Evolutionary conservation across 92 coral and sea anemone genomes (phyloP).

Genomic region (Umimayanthus kanabou): DNA sequence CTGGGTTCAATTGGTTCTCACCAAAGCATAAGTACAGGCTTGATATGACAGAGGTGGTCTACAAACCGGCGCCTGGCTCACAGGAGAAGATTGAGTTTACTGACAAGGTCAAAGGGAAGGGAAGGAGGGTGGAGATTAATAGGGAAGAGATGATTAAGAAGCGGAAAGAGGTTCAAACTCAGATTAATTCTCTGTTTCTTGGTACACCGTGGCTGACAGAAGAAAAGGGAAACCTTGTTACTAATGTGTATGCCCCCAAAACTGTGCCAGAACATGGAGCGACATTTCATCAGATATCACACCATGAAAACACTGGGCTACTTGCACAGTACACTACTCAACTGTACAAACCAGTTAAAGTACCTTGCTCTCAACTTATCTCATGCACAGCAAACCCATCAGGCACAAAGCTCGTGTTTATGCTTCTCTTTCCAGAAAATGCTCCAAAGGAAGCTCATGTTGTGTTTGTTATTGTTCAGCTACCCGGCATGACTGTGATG

Average conservation of each 20-base stretch:
- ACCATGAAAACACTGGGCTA: slow-evolving; percentile 47
- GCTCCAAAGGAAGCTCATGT: slow-evolving; percentile 65
- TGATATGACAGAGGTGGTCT: slow-evolving; percentile 70
- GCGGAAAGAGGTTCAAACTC: slow-evolving; percentile 61
- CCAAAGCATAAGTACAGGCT: slow-evolving; percentile 69
- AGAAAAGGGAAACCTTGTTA: slow-evolving; percentile 48
- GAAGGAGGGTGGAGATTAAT: slow-evolving; percentile 48
- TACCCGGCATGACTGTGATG: slow-evolving; percentile 54
- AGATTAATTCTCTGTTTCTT: slow-evolving; percentile 66
- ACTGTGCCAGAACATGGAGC: slow-evolving; percentile 80
- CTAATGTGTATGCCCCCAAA: slow-evolving; percentile 65
- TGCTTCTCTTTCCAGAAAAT: slow-evolving; percentile 64
- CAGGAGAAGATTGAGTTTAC: slow-evolving; percentile 65
- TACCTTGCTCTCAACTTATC: slow-evolving; percentile 61
- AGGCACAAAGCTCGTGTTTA: slow-evolving; percentile 69
- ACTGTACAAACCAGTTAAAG: slow-evolving; percentile 58
- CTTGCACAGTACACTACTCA: slow-evolving; percentile 69
- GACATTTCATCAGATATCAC: slow-evolving; percentile 64
- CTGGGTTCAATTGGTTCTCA: slow-evolving; percentile 88
- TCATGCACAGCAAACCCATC: slow-evolving; percentile 60
- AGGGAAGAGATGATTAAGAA: slow-evolving; percentile 74
- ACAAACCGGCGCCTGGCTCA: slow-evolving; percentile 65
- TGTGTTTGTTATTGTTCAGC: slow-evolving; percentile 57
- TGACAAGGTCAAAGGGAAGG: slow-evolving; percentile 71
- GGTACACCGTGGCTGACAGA: slow-evolving; percentile 80